A percentile compares a stretch with the other conserved stretches of the same genome.
These are phyloP conservation scores for Artemia sp. DNA, from an alignment of 2,888 invertebrate genomes.

Conservation along the genomic window DNA sequence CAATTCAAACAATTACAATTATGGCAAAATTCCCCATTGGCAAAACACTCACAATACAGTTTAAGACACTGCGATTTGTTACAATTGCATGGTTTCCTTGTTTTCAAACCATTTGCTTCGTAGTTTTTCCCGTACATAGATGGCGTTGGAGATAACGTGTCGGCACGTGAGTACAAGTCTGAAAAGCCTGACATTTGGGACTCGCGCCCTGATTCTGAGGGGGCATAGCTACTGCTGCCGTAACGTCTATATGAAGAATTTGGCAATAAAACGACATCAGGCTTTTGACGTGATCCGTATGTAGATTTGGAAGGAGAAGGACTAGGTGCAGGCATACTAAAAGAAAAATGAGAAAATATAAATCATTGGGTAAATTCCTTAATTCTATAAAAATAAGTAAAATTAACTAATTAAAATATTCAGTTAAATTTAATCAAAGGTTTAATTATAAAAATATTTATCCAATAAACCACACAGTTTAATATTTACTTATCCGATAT, in stretches of 20 bases:
- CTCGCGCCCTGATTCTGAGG: conserved; percentile 10
- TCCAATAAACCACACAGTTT: too few relatives aligned
- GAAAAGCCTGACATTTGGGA: conserved; percentile 10
- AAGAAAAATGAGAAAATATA: too few relatives aligned
- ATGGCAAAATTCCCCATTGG: conserved; percentile 96
- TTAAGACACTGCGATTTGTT: conserved; percentile 97
- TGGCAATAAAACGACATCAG: not conserved
- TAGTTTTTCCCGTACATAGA: conserved; percentile 23
- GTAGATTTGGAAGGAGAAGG: not conserved
- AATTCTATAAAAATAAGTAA: too few relatives aligned
- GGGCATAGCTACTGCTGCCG: conserved; percentile 2
- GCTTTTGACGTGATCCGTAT: not conserved
- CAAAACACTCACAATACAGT: conserved; percentile 97
- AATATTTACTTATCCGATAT: too few relatives aligned
- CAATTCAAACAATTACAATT: conserved; percentile 95
- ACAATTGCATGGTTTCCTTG: conserved; percentile 92
- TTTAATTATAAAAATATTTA: too few relatives aligned
- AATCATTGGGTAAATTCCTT: too few relatives aligned
- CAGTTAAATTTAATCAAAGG: too few relatives aligned
- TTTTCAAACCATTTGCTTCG: conserved; percentile 42
- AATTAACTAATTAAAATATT: too few relatives aligned
- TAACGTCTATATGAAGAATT: not conserved
- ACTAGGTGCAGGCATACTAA: too few relatives aligned
- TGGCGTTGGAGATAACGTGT: not conserved
- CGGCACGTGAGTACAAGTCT: conserved; percentile 6